phyloP scores from a whole-genome alignment of 2,888 invertebrate species.

The Hypolimnas misippus region DNA sequence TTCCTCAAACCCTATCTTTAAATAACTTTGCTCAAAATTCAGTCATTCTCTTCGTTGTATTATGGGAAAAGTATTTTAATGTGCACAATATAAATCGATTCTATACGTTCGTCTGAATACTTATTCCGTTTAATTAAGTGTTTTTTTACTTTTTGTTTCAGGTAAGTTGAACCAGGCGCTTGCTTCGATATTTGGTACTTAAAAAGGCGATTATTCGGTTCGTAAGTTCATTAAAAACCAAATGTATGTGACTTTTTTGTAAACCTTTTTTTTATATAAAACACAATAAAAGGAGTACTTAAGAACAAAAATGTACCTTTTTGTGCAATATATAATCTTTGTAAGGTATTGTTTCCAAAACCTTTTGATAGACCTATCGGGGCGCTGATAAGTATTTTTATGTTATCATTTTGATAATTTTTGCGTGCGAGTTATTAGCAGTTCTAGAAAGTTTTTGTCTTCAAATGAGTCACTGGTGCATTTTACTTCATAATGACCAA shows the following conservation, averaged over 20 bases:
- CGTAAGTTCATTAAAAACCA: constrained; percentile 15
- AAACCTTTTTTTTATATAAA: neutral
- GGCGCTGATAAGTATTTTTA: neutral
- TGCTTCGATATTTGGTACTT: constrained; percentile 15
- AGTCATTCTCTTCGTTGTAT: constrained; percentile 32
- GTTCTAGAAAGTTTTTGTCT: constrained; percentile 25
- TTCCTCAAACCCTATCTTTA: constrained; percentile 6
- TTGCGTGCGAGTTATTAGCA: constrained; percentile 3
- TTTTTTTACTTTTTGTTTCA: constrained; percentile 54
- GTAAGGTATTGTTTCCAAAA: no score
- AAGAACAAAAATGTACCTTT: no score
- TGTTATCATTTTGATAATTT: constrained; percentile 3
- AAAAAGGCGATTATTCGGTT: constrained; percentile 18
- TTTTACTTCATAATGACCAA: constrained; percentile 28
- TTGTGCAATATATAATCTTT: no score
- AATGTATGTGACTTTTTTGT: neutral
- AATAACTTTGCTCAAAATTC: constrained; percentile 28
- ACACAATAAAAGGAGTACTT: neutral
- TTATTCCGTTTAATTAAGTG: constrained; percentile 53
- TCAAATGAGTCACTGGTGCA: constrained; percentile 21
- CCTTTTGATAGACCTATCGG: neutral
- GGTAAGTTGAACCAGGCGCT: constrained; percentile 53
- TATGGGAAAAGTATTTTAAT: constrained; percentile 49
- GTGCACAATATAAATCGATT: constrained; percentile 51
- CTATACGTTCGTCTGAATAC: constrained; percentile 44